Evolutionary conservation across 2,888 invertebrate genomes (phyloP), one percentile per base, ranked within the genome.

Genomic region (Masnerella sp.): DNA sequence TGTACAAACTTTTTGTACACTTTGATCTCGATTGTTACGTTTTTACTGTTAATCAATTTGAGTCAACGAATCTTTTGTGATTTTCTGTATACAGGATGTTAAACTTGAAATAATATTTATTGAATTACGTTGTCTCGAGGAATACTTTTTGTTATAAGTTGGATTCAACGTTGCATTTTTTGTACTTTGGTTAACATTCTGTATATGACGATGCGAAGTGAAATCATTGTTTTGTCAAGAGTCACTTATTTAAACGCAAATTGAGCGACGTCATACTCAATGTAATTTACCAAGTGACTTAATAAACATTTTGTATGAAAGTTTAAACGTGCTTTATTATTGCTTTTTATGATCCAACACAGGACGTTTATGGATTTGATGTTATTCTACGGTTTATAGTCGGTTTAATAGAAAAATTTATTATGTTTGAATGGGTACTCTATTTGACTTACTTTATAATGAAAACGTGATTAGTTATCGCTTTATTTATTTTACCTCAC

Each of bases 241-340:
- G 62, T 70, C 64, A 65, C 52, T 45, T 25, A 47, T 47, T 71
- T 51, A 38, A 17, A 51, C n/a, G 17, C 9, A 59, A 64, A 64
- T 38, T 45, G 64, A 58, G 62, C 56, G 22, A 11, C 51, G 43
- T 49, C 49, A 18, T 28, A 51, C 70, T 58, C 43, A 43, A 45
- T 71, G 71, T 71, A 64, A 51, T 25, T 51, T 32, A 71, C 9
- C 0, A 65, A 71, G 65, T 71, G 71, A 71, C 71, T 71, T 52
- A 64, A 71, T 71, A 71, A 71, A 71, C 65, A 52, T 70, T 70
- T 70, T 71, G 64, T 71, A 71, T 71, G 59, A 65, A 64, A 71
- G 47, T 58, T 71, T 64, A 47, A 62, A 22, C 30, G 9, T 2
- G 14, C n/a, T 32, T 9, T 22, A n/a, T n/a, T n/a, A n/a, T n/a